Conservation (phyloP, 1,140 invertebrate genomes). For the Leptestheria dahalacensis region DNA sequence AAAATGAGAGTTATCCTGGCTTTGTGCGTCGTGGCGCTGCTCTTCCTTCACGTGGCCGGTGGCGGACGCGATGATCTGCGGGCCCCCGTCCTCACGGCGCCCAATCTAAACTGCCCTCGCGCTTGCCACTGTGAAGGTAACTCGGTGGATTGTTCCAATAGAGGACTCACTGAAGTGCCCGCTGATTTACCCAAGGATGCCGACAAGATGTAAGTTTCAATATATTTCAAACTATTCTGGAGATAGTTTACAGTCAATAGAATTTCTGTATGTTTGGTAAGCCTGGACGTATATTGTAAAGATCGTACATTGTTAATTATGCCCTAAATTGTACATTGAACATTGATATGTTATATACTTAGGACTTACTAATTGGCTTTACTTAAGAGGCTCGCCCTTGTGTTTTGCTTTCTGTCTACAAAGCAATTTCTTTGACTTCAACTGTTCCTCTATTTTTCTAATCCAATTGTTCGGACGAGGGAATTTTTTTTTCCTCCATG, state of each 20-base stretch:
- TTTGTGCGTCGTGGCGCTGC: constrained; percentile 12
- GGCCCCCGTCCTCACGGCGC: constrained; percentile 2
- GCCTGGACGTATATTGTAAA: too few species aligned
- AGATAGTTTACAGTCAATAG: too few species aligned
- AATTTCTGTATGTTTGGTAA: too few species aligned
- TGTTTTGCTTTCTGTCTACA: background rate
- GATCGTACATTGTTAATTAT: too few species aligned
- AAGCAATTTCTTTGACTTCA: background rate
- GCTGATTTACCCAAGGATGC: constrained; percentile 52
- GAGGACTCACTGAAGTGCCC: constrained; percentile 60
- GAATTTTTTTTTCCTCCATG: too few species aligned
- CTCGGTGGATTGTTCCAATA: constrained; percentile 63
- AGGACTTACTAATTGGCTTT: too few species aligned
- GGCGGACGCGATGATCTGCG: constrained; percentile 12
- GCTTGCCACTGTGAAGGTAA: constrained; percentile 58
- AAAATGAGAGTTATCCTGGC: constrained; percentile 11
- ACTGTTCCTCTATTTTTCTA: too few species aligned
- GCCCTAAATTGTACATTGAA: too few species aligned
- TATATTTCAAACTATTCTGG: too few species aligned
- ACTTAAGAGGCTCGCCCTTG: too few species aligned
- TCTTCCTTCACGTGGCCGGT: constrained; percentile 13
- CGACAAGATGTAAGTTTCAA: constrained; percentile 72
- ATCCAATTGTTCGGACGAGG: too few species aligned
- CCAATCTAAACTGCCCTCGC: constrained; percentile 46
- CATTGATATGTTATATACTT: too few species aligned